These are phyloP conservation scores for Meteorus sp. DNA, from an alignment of 1,140 invertebrate genomes.

Conservation along the genomic window DNA sequence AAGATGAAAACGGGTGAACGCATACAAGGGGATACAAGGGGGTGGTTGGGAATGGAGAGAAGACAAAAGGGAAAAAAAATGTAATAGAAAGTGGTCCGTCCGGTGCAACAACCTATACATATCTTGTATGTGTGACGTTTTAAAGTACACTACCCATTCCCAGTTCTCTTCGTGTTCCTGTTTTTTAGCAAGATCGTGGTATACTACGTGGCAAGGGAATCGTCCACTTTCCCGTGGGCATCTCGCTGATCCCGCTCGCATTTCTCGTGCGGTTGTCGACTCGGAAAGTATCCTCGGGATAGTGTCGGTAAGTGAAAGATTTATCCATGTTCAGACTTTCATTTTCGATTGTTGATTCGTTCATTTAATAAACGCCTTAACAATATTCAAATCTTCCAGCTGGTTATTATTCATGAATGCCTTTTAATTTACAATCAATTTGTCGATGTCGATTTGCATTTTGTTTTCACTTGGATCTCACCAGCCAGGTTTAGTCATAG, in stretches of 20 bases:
- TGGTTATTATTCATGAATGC: too few species aligned
- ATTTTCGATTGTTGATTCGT: too few species aligned
- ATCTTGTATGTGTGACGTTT: conserved; percentile 40
- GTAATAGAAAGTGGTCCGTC: conserved; percentile 59
- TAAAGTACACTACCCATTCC: conserved; percentile 48
- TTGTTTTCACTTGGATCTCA: too few species aligned
- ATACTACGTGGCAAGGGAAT: conserved; percentile 10
- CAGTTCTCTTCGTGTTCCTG: conserved; percentile 41
- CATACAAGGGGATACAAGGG: too few species aligned
- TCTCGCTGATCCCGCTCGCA: conserved; percentile 51
- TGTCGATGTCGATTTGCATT: too few species aligned
- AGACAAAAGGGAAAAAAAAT: conserved; percentile 39
- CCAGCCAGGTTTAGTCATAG: too few species aligned
- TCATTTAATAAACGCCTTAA: too few species aligned
- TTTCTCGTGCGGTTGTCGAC: conserved; percentile 62
- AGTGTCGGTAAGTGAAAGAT: conserved; percentile 51
- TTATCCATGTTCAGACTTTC: not conserved
- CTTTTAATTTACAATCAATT: too few species aligned
- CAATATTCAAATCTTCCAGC: too few species aligned
- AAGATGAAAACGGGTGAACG: conserved; percentile 6
- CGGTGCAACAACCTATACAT: conserved; percentile 53
- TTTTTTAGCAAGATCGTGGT: conserved; percentile 31
- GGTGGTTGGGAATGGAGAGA: conserved; percentile 20
- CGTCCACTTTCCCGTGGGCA: conserved; percentile 45
- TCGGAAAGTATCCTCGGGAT: conserved; percentile 58